Conservation (phyloP, 2,888 invertebrate species). For the Anorthoa munda region DNA sequence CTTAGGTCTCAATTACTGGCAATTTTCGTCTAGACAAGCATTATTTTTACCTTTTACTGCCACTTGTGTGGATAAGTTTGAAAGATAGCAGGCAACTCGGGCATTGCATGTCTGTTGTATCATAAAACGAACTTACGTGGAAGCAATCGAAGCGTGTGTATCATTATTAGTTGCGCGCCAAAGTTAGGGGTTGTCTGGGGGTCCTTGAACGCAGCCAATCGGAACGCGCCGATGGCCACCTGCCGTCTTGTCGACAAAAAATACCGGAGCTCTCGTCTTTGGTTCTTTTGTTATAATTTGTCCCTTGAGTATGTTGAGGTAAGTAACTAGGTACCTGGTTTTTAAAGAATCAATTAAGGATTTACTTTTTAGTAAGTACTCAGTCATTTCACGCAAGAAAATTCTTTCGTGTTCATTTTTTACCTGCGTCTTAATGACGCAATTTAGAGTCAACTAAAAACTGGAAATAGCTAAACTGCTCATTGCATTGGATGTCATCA, state of each 20-base stretch:
- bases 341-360: neutral
- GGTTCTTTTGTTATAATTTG: slow-evolving; percentile 44
- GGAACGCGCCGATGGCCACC: slow-evolving; percentile 66
- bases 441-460: slow-evolving; percentile 8
- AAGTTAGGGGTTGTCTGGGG: slow-evolving; percentile 70
- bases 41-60: slow-evolving; percentile 43
- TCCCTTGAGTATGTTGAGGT: slow-evolving; percentile 32
- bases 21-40: slow-evolving; percentile 30
- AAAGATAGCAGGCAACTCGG: slow-evolving; percentile 24
- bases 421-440: neutral
- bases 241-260: slow-evolving; percentile 64
- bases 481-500: slow-evolving; percentile 48
- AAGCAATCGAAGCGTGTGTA: slow-evolving; percentile 67
- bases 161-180: slow-evolving; percentile 69
- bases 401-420: neutral
- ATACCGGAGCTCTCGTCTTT: slow-evolving; percentile 40
- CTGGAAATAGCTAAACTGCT: slow-evolving; percentile 30
- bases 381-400: neutral
- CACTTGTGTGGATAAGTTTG: slow-evolving; percentile 29
- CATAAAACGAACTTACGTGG: slow-evolving; percentile 54
- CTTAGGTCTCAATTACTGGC: slow-evolving; percentile 39
- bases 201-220: slow-evolving; percentile 72
- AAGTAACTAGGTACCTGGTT: neutral
- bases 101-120: slow-evolving; percentile 37
- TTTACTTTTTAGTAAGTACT: neutral